Conservation (phyloP, 1,140 invertebrate species). For the Drosophila pachea region DNA sequence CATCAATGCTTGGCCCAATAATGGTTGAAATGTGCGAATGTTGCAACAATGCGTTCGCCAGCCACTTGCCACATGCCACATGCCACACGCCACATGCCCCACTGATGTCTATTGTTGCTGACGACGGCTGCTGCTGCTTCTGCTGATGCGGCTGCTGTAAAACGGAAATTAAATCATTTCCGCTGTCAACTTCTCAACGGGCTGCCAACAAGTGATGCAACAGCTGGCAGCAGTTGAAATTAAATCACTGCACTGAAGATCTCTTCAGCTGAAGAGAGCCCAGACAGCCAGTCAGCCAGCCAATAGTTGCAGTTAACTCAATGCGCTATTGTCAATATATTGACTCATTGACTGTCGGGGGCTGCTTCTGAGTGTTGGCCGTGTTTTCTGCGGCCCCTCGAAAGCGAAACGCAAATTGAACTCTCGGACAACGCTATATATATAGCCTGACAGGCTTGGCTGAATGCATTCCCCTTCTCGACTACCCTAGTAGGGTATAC, state of each 20-base stretch:
- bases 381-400: background rate
- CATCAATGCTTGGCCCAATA: slow-evolving; percentile 21
- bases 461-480: no score
- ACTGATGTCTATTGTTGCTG: slow-evolving; percentile 26
- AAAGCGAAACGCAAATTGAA: slow-evolving; percentile 1
- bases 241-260: slow-evolving; percentile 45
- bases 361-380: background rate
- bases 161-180: slow-evolving; percentile 76
- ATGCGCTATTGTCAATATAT: slow-evolving; percentile 37
- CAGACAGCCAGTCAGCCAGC: background rate
- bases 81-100: slow-evolving; percentile 4
- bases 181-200: slow-evolving; percentile 50
- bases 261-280: slow-evolving; percentile 21
- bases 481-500: no score
- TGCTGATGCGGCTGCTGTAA: slow-evolving; percentile 1
- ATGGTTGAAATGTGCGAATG: slow-evolving; percentile 9
- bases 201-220: slow-evolving; percentile 48
- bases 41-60: slow-evolving; percentile 25
- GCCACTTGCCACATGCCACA: slow-evolving; percentile 31
- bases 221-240: slow-evolving; percentile 55
- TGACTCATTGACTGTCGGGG: slow-evolving; percentile 7
- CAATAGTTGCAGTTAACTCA: slow-evolving; percentile 29
- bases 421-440: background rate
- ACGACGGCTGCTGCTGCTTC: background rate
- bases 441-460: no score